A percentile compares a stretch with the other conserved stretches of the same genome.
phyloP scores from a whole-genome alignment of 2,113 vertebrate species.

The Chaetops frenatus region DNA sequence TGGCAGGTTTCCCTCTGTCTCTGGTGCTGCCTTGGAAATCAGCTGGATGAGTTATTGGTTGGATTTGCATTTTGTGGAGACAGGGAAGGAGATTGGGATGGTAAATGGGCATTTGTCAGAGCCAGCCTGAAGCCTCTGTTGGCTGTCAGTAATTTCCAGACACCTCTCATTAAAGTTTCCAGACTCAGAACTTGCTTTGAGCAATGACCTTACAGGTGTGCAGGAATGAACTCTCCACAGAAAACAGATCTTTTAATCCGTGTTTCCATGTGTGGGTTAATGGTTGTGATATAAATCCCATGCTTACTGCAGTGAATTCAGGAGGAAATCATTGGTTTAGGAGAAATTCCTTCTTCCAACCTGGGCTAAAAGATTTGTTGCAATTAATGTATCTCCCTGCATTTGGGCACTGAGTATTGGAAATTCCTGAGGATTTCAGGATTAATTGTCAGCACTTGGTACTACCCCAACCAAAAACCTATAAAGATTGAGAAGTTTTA shows the following conservation, averaged over 20 bases:
- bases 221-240: neutral
- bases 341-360: neutral
- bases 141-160: neutral
- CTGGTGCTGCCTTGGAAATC: neutral
- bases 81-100: neutral
- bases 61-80: conserved; percentile 7
- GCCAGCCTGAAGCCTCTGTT: neutral
- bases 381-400: neutral
- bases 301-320: neutral
- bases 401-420: neutral
- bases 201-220: neutral
- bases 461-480: neutral
- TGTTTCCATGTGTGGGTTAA: neutral
- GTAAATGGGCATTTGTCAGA: neutral
- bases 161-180: neutral
- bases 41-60: neutral
- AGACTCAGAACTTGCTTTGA: neutral
- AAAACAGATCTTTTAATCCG: neutral
- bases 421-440: neutral
- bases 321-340: neutral
- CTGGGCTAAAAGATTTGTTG: neutral
- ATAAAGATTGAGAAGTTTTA: neutral
- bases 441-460: neutral
- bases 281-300: neutral
- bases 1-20: neutral